Percentiles rank a stretch among this genome's conserved stretches.
Conservation (phyloP, 1,140 invertebrate species). For the Archegozetes longisetosus region DNA sequence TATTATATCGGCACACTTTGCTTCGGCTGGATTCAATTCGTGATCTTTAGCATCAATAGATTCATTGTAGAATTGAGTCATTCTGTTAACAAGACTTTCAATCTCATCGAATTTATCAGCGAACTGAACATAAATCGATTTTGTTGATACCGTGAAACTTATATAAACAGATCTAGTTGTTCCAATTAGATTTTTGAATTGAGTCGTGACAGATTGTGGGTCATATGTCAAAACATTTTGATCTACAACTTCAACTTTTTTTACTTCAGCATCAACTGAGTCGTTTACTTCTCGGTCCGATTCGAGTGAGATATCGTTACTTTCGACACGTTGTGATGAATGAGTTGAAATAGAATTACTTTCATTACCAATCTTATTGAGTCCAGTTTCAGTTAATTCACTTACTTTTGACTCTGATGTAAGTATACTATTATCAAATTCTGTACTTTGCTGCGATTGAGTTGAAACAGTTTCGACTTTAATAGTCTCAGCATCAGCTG, state of each 20-base stretch:
- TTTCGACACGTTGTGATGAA: too few relatives aligned
- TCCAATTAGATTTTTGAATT: too few relatives aligned
- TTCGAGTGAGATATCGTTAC: too few relatives aligned
- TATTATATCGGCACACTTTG: neutral
- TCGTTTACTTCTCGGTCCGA: neutral
- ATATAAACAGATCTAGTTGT: neutral
- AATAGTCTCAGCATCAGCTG: too few relatives aligned
- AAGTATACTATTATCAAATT: too few relatives aligned
- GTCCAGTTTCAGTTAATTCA: too few relatives aligned
- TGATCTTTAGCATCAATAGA: neutral
- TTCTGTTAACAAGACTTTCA: neutral
- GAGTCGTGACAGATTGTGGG: neutral
- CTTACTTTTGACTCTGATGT: too few relatives aligned
- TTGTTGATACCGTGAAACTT: neutral
- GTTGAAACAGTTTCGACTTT: too few relatives aligned
- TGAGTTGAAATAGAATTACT: too few relatives aligned
- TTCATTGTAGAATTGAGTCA: neutral
- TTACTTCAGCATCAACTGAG: neutral
- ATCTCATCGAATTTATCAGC: neutral
- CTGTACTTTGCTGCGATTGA: too few relatives aligned
- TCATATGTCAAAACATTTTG: neutral
- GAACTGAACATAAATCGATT: neutral
- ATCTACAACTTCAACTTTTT: neutral
- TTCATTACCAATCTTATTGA: too few relatives aligned
- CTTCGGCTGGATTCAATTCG: neutral